Percentiles rank a stretch among this genome's conserved stretches.
These are phyloP conservation scores for Hecatera dysodea DNA, from an alignment of 2,888 invertebrate species.

Conservation along the genomic window DNA sequence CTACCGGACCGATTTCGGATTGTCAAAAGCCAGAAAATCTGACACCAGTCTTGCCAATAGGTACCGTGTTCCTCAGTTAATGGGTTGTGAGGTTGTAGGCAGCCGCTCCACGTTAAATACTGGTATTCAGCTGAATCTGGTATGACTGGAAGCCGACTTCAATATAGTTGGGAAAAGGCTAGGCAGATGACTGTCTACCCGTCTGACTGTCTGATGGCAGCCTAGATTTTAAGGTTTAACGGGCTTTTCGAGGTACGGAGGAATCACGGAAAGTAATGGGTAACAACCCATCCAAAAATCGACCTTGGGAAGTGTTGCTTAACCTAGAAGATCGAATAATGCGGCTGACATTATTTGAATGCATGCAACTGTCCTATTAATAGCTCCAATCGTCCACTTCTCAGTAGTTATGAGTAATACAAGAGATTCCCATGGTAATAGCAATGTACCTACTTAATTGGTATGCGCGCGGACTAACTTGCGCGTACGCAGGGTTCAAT, in stretches of 20 bases:
- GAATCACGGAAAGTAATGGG: not conserved
- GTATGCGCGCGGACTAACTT: slow-evolving; percentile 78
- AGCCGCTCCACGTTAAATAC: no score
- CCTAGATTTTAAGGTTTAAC: not conserved
- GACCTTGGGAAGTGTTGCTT: not conserved
- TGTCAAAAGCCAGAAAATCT: no score
- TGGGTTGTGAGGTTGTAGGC: no score
- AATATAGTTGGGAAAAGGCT: no score
- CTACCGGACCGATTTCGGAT: no score
- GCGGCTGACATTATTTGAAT: not conserved
- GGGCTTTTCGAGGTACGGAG: not conserved
- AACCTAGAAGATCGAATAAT: not conserved
- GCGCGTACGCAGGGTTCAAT: slow-evolving; percentile 74
- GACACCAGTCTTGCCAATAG: no score
- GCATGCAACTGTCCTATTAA: slow-evolving; percentile 33
- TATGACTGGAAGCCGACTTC: no score
- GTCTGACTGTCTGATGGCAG: no score
- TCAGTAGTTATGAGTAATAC: slow-evolving; percentile 58
- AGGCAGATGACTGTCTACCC: no score
- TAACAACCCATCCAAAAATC: not conserved
- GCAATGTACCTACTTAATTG: slow-evolving; percentile 82
- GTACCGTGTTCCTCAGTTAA: no score
- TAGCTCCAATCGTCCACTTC: slow-evolving; percentile 30
- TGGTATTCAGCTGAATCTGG: no score
- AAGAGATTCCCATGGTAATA: slow-evolving; percentile 76